Evolutionary conservation across 2,797 vertebrate genomes (phyloP), one percentile per base, ranked within the genome.

Genomic region (Brachyrhaphis roseni): DNA sequence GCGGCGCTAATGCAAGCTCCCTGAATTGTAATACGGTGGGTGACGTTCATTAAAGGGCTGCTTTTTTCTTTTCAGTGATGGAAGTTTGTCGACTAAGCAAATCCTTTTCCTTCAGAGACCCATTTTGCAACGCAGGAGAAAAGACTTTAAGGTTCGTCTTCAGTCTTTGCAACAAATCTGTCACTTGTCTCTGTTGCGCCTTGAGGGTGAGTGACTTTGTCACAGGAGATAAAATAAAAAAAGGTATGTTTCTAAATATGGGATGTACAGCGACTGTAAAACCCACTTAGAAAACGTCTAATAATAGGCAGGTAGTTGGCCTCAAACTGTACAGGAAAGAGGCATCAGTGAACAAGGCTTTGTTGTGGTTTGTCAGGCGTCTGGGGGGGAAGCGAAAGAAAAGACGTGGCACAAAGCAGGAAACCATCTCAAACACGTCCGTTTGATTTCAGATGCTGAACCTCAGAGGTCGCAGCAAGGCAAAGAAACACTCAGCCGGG

Each of bases 71-170:
- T 80, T 82, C 78, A 99, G 98, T 86, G 98, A 99, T 75, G 98
- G 98, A 66, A 97, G 95, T 88, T 91, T 99, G 91, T 97, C 97
- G 91, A 99, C 98, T 87, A 99, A 99, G 95, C 98, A 99, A 92
- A 97, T 99, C 88, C 97, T 99, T 84, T 99, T 99, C 93, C 97
- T 99, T 90, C 98, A 99, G 97, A 97, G 98, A 93, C 98, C 98
- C 0, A 90, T 96, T 88, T 92, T 99, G 93, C 97, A 97, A 92
- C 97, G 97, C 91, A 98, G 97, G 96, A 98, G 96, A 90, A 98
- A 97, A 94, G 97, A 98, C 87, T 97, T 97, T 82, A 98, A 97
- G 97, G 98, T 99, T 94, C 92, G 95, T 88, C 87, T 82, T 45
- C 1, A 0, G 95, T 88, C 87, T 83, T 45, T 2, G 1, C 46